phyloP scores from a whole-genome alignment of 2,797 vertebrate genomes.

The Fratercula arctica region DNA sequence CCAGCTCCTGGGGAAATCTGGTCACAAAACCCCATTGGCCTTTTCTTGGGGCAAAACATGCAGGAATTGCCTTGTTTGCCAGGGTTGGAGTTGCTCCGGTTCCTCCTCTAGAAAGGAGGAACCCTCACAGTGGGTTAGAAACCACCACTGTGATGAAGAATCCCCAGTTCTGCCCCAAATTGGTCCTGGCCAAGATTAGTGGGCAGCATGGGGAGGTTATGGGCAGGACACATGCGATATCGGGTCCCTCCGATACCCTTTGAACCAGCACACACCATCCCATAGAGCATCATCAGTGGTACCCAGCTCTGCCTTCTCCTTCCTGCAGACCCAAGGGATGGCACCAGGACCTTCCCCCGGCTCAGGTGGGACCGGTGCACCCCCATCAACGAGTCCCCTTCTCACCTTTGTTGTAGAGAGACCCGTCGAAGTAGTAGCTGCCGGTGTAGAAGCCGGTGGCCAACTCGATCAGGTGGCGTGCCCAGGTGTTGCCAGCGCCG shows the following conservation, averaged over 20 bases:
- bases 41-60: background rate
- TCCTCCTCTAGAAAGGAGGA: background rate
- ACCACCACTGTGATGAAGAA: background rate
- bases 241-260: accelerated
- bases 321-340: background rate
- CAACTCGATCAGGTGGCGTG: slow-evolving; percentile 93
- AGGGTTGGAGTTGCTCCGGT: accelerated
- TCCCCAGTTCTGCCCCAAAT: background rate
- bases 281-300: accelerated
- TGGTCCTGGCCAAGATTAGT: background rate
- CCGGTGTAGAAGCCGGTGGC: slow-evolving; percentile 96
- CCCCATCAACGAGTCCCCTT: accelerated
- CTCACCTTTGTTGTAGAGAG: slow-evolving; percentile 97
- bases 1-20: background rate
- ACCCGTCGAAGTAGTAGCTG: slow-evolving; percentile 98
- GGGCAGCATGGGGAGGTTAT: background rate
- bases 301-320: background rate
- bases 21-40: background rate
- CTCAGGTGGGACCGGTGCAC: background rate
- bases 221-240: accelerated
- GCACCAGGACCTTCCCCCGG: background rate
- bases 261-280: background rate
- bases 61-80: background rate
- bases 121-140: background rate
- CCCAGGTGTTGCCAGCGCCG: slow-evolving; percentile 96